Base-by-base conservation (phyloP, 2,888 invertebrate species). In the Pristionchus mayeri region DNA sequence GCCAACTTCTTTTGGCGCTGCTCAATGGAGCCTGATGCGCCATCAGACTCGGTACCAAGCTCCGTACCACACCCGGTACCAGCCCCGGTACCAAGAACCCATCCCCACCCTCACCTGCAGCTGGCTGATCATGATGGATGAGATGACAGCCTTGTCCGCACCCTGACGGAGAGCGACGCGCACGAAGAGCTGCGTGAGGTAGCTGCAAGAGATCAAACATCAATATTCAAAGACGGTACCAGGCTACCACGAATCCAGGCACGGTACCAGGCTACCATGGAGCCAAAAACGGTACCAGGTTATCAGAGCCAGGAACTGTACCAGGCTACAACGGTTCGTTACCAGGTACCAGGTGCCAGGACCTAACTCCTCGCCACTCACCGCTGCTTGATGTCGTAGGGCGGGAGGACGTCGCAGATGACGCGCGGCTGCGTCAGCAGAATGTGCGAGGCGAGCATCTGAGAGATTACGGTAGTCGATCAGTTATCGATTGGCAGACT, bases 341-440 rank as follows among this genome's bases (percentile, higher is more conserved):
- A n/a, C n/a, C n/a, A n/a, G n/a, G n/a, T n/a, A n/a, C n/a, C n/a
- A n/a, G n/a, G n/a, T n/a, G n/a, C n/a, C n/a, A n/a, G n/a, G n/a
- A n/a, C n/a, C n/a, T n/a, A n/a, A n/a, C n/a, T n/a, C 13, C 44
- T 13, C 44, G 44, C 44, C 13, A 6, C 34, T 63, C 34, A 71
- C 71, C 71, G 37, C n/a, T 71, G 71, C 44, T 71, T 71, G 71
- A 71, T 71, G 71, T 71, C 71, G 71, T 40, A 71, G 11, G 71
- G 71, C 37, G 40, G 71, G 44, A 44, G 71, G 71, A 71, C 44
- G 71, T 71, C 71, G 44, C 71, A 44, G 24, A 71, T 24, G 40
- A 71, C 71, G 40, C 71, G 71, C 71, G 71, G 71, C 71, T 71
- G 71, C 71, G 71, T 71, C 40, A 71, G 71, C 71, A 71, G 71